phyloP scores from a whole-genome alignment of 2,113 vertebrate species.

The Leuciscus idus region DNA sequence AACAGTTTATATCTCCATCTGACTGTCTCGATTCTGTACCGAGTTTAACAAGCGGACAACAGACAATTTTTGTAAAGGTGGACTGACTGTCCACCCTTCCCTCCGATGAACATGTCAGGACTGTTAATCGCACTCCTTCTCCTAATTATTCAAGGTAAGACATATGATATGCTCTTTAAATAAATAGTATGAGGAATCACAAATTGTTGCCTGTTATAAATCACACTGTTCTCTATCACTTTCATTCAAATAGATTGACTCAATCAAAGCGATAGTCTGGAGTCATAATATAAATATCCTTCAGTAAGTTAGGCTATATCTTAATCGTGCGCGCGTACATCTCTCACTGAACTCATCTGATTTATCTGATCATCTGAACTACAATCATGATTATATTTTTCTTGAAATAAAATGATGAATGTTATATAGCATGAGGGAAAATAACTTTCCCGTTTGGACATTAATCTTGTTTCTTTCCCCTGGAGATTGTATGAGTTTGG shows the following conservation, averaged over 20 bases:
- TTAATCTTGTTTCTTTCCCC: neutral
- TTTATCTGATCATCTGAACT: no score
- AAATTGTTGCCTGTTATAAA: no score
- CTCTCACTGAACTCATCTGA: neutral
- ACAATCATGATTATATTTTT: neutral
- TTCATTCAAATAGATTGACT: neutral
- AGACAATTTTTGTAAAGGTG: neutral
- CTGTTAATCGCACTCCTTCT: conserved; percentile 62
- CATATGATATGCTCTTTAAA: conserved; percentile 13
- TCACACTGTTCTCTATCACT: neutral
- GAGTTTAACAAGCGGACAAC: conserved; percentile 5
- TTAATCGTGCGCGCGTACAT: neutral
- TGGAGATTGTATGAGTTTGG: conserved; percentile 41
- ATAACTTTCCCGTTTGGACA: neutral
- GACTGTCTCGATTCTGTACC: neutral
- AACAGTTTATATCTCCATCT: neutral
- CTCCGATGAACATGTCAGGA: conserved; percentile 57
- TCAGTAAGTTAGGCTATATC: neutral
- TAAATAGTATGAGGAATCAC: no score
- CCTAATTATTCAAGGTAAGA: conserved; percentile 69
- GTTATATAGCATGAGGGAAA: neutral
- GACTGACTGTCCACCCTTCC: conserved; percentile 20
- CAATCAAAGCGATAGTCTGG: neutral
- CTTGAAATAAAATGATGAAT: neutral
- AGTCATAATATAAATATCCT: neutral